A percentile compares a stretch with the other conserved stretches of the same genome.
phyloP scores from a whole-genome alignment of 2,797 vertebrate genomes.

The Ptychadena robeensis region DNA sequence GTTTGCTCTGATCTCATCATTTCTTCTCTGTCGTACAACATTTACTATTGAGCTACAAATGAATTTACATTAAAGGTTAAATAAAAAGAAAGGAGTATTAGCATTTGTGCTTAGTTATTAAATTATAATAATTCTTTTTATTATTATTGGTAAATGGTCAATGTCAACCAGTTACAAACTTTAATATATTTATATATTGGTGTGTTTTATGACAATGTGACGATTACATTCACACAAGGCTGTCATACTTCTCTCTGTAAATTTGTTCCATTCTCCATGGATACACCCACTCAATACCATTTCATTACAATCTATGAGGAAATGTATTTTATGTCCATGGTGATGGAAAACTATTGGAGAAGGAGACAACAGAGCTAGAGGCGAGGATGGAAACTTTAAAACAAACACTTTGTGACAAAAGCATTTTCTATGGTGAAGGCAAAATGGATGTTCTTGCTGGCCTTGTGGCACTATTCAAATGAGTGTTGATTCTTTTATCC shows the following conservation, averaged over 20 bases:
- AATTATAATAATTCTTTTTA: too few relatives aligned
- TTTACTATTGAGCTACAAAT: neutral
- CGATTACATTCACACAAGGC: neutral
- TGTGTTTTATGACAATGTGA: too few relatives aligned
- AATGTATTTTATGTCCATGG: conserved; percentile 35
- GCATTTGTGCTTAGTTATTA: too few relatives aligned
- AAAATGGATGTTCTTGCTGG: conserved; percentile 35
- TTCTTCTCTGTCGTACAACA: neutral
- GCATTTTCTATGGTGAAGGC: conserved; percentile 23
- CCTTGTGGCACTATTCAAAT: conserved; percentile 54
- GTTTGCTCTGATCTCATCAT: neutral
- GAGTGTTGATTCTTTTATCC: conserved; percentile 50
- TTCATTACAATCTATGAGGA: conserved; percentile 1
- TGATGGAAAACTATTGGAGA: conserved; percentile 36
- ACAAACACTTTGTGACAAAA: conserved; percentile 57
- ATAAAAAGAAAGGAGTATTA: too few relatives aligned
- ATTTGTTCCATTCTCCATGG: neutral
- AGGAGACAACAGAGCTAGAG: conserved; percentile 6
- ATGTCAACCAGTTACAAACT: neutral
- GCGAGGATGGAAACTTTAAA: conserved; percentile 36
- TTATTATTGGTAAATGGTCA: too few relatives aligned
- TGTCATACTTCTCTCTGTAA: neutral
- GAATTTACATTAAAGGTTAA: neutral
- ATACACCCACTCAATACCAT: neutral
- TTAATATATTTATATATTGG: too few relatives aligned